Evolutionary conservation across 2,113 vertebrate genomes (phyloP).

Genomic region (Zosterops japonicus): DNA sequence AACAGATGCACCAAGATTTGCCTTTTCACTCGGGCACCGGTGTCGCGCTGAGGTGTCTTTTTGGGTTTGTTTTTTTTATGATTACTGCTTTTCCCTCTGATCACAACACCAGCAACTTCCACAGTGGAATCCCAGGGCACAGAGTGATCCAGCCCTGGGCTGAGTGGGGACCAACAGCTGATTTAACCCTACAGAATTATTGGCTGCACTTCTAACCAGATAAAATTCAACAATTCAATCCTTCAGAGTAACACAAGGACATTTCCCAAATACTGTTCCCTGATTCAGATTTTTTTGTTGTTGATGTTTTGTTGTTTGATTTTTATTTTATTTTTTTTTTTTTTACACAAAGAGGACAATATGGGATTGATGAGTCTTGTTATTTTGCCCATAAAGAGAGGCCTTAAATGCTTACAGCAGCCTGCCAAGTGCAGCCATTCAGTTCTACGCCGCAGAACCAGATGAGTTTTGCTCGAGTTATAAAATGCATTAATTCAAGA

Average conservation of each 20-base stretch:
- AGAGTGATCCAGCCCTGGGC: not conserved
- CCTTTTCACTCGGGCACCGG: not conserved
- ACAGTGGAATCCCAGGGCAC: not conserved
- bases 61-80: not conserved
- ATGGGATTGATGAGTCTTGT: slow-evolving; percentile 57
- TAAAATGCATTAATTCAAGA: slow-evolving; percentile 69
- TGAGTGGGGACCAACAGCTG: not conserved
- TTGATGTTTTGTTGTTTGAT: not conserved
- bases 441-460: slow-evolving; percentile 49
- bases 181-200: not conserved
- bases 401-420: slow-evolving; percentile 31
- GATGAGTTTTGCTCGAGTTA: slow-evolving; percentile 51
- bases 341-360: not conserved
- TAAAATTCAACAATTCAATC: not conserved
- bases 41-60: not conserved
- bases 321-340: not conserved
- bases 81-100: not conserved
- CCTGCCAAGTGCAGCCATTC: slow-evolving; percentile 62
- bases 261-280: not conserved
- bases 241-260: not conserved
- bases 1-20: not conserved
- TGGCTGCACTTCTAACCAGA: not conserved
- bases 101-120: not conserved
- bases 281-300: not conserved
- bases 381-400: slow-evolving; percentile 50